Conservation (phyloP, 1,140 invertebrate species). For the Tetragnatha versicolor region DNA sequence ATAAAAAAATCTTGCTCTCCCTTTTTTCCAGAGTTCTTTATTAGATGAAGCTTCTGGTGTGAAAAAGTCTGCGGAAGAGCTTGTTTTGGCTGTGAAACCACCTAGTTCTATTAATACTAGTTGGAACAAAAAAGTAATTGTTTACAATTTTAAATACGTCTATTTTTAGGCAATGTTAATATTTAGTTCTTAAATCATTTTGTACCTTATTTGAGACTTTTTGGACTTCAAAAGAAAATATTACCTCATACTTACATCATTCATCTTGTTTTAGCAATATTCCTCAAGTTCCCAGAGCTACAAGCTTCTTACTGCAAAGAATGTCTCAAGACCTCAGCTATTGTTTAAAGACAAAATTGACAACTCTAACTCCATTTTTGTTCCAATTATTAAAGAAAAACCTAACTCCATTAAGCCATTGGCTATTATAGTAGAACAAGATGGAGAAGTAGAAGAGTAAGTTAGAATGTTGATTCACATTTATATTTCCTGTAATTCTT, state of each 20-base stretch:
- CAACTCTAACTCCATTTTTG: slow-evolving; percentile 78
- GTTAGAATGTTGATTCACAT: no score
- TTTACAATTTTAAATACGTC: no score
- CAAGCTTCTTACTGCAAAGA: slow-evolving; percentile 75
- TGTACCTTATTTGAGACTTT: no score
- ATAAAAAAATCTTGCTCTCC: not conserved
- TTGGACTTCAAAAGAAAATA: no score
- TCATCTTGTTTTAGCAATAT: slow-evolving; percentile 23
- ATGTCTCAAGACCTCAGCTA: slow-evolving; percentile 82
- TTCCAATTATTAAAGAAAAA: slow-evolving; percentile 84
- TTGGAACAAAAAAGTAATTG: slow-evolving; percentile 68
- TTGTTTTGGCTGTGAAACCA: slow-evolving; percentile 64
- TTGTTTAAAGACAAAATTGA: slow-evolving; percentile 86
- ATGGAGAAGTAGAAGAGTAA: slow-evolving; percentile 68
- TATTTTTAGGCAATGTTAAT: no score
- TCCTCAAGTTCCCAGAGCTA: slow-evolving; percentile 62
- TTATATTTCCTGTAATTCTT: no score
- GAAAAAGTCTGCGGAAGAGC: slow-evolving; percentile 68
- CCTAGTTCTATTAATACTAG: slow-evolving; percentile 65
- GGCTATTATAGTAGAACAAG: slow-evolving; percentile 73
- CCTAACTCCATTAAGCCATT: slow-evolving; percentile 87
- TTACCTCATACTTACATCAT: slow-evolving; percentile 19
- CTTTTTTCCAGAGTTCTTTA: slow-evolving; percentile 65
- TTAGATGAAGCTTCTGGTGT: slow-evolving; percentile 77
- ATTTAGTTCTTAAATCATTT: no score